A percentile compares a stretch with the other conserved stretches of the same genome.
phyloP scores from a whole-genome alignment of 2,888 invertebrate genomes.

The Cyclophora albipunctata region DNA sequence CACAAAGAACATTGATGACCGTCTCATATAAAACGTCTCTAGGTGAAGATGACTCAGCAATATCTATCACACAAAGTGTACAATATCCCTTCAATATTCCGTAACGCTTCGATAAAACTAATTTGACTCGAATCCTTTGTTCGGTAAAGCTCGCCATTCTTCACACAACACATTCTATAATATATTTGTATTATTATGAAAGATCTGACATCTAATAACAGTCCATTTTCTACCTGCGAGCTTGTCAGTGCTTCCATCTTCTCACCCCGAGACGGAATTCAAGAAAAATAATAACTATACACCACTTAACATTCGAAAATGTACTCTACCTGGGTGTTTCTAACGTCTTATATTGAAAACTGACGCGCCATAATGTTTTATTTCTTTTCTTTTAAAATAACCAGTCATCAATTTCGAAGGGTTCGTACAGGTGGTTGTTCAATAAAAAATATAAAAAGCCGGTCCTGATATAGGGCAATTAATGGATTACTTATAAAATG shows the following conservation, averaged over 20 bases:
- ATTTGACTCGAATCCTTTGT: constrained; percentile 35
- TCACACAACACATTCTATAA: constrained; percentile 31
- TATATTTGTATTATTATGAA: constrained; percentile 41
- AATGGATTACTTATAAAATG: constrained; percentile 57
- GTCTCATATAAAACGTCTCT: neutral
- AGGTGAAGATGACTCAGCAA: neutral
- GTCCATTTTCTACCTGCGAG: constrained; percentile 66
- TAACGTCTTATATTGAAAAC: constrained; percentile 14
- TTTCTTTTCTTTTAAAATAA: constrained; percentile 36
- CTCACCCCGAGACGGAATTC: constrained; percentile 49
- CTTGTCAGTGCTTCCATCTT: constrained; percentile 52
- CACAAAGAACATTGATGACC: too few species aligned
- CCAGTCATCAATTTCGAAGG: constrained; percentile 61
- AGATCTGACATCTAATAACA: constrained; percentile 46
- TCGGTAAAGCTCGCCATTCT: constrained; percentile 19
- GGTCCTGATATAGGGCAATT: constrained; percentile 50
- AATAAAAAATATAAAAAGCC: constrained; percentile 34
- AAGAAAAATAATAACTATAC: constrained; percentile 26
- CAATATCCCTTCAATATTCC: constrained; percentile 16
- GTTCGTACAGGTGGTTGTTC: constrained; percentile 57
- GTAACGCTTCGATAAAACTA: constrained; percentile 29
- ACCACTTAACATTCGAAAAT: constrained; percentile 8
- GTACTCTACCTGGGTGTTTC: rapidly evolving
- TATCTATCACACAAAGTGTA: constrained; percentile 4
- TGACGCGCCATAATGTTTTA: constrained; percentile 7